Evolutionary conservation across 1,140 invertebrate species (phyloP).

Genomic region (Sycobia sp.): DNA sequence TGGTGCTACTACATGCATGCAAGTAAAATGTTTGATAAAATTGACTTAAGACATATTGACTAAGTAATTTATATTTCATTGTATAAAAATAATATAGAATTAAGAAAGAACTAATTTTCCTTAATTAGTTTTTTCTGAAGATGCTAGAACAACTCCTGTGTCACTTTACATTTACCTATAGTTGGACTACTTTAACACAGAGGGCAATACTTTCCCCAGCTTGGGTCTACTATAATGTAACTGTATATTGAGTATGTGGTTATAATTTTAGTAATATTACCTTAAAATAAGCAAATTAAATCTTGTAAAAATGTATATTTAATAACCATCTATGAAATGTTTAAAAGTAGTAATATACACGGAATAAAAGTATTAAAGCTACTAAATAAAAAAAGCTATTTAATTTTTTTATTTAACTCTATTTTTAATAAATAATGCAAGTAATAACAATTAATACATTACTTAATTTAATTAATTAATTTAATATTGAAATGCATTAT

Average conservation of each 20-base stretch:
- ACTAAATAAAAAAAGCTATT: too few relatives aligned
- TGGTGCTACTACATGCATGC: constrained; percentile 17
- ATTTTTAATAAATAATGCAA: too few relatives aligned
- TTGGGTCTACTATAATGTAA: constrained; percentile 14
- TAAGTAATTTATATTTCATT: neutral
- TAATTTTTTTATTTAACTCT: too few relatives aligned
- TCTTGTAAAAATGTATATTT: neutral
- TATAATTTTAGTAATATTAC: constrained; percentile 21
- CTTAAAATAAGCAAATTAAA: neutral
- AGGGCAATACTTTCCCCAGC: constrained; percentile 27
- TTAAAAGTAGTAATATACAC: too few relatives aligned
- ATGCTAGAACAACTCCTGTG: constrained; percentile 15
- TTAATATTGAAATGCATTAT: too few relatives aligned
- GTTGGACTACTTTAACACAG: constrained; percentile 33
- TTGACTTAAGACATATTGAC: constrained; percentile 1
- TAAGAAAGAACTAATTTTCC: neutral
- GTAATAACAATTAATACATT: too few relatives aligned
- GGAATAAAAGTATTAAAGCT: too few relatives aligned
- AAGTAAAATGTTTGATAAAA: neutral
- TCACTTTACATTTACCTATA: constrained; percentile 23
- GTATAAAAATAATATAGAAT: constrained; percentile 6
- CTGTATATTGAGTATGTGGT: constrained; percentile 17
- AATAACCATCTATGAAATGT: too few relatives aligned
- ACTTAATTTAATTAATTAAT: too few relatives aligned
- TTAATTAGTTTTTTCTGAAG: constrained; percentile 14